Conservation (phyloP, 2,888 invertebrate species). For the Amphipyra berbera region DNA sequence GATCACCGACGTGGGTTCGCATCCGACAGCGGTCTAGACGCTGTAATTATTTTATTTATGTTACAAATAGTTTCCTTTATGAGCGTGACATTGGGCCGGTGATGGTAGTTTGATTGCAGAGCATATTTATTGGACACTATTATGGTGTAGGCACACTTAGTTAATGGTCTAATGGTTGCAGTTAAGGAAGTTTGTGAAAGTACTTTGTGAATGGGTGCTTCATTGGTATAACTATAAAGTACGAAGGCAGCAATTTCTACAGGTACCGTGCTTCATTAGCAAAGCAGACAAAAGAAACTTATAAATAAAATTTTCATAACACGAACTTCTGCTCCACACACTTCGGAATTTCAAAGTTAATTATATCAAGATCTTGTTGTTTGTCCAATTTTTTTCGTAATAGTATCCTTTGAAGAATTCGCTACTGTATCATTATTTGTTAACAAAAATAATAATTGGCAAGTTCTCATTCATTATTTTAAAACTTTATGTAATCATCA, state of each 20-base stretch:
- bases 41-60: conserved; percentile 85
- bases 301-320: no score
- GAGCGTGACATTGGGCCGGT: conserved; percentile 69
- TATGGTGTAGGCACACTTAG: conserved; percentile 29
- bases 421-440: no score
- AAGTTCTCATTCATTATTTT: no score
- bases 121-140: conserved; percentile 50
- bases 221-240: neutral
- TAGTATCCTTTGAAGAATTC: no score
- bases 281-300: neutral
- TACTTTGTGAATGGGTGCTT: conserved; percentile 17
- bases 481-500: no score
- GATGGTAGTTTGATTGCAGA: conserved; percentile 45
- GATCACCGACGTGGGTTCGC: conserved; percentile 71
- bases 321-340: no score
- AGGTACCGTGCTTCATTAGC: neutral
- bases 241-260: neutral
- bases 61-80: conserved; percentile 81
- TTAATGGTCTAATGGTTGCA: conserved; percentile 35
- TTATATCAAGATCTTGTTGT: no score
- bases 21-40: conserved; percentile 70
- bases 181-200: conserved; percentile 33
- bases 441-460: no score
- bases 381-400: no score
- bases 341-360: no score